A percentile compares a stretch with the other conserved stretches of the same genome.
phyloP scores from a whole-genome alignment of 2,888 invertebrate genomes.

The Harpalus rufipes region DNA sequence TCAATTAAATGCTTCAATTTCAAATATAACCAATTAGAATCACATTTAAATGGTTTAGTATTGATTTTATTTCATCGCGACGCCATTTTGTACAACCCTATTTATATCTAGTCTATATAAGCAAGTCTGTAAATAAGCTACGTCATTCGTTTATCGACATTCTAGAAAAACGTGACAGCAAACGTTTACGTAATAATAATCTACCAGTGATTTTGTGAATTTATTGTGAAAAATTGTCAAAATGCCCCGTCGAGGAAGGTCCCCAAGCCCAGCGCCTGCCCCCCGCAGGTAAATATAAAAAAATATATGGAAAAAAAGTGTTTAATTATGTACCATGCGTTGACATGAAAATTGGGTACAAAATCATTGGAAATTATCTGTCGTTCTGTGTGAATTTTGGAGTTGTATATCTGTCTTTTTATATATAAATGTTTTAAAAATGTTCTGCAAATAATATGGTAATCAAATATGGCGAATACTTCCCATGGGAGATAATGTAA shows the following conservation, averaged over 20 bases:
- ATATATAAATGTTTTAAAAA: too few relatives aligned
- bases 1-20: neutral
- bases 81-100: constrained; percentile 45
- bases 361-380: neutral
- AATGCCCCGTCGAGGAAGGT: constrained; percentile 88
- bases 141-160: constrained; percentile 55
- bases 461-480: too few relatives aligned
- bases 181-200: constrained; percentile 22
- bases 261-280: constrained; percentile 84
- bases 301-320: constrained; percentile 70
- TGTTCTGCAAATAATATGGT: too few relatives aligned
- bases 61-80: neutral
- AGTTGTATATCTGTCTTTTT: too few relatives aligned
- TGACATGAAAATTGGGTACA: neutral
- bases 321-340: neutral
- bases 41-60: neutral
- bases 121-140: neutral
- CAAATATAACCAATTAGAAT: neutral
- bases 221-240: constrained; percentile 71
- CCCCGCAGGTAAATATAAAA: constrained; percentile 79
- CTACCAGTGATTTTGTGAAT: neutral
- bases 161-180: constrained; percentile 38
- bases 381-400: too few relatives aligned
- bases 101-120: constrained; percentile 39
- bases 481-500: too few relatives aligned